Conservation (phyloP, 2,113 vertebrate species). For the Nesogale talazaci region DNA sequence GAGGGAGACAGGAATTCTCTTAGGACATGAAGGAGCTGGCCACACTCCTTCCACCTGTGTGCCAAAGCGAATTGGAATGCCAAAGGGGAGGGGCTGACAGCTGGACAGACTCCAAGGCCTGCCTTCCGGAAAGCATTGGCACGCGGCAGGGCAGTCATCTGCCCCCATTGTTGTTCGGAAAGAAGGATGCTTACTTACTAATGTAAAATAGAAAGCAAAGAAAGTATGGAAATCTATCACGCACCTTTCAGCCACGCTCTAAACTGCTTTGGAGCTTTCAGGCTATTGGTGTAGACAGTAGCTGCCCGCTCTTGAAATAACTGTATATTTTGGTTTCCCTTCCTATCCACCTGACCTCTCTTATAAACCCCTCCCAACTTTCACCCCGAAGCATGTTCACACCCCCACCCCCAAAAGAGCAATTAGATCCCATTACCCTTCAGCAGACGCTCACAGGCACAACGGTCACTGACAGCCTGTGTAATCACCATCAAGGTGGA, state of each 20-base stretch:
- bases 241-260: neutral
- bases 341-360: neutral
- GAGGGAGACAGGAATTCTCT: constrained; percentile 6
- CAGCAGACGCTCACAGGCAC: constrained; percentile 67
- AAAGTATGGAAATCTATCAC: neutral
- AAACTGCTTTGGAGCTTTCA: neutral
- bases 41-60: neutral
- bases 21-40: neutral
- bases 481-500: constrained; percentile 42
- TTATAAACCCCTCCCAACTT: constrained; percentile 34
- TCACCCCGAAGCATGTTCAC: constrained; percentile 19
- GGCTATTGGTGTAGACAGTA: constrained; percentile 46
- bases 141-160: neutral
- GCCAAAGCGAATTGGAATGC: neutral
- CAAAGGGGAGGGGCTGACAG: fast-evolving
- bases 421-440: constrained; percentile 79
- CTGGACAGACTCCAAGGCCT: no score
- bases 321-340: constrained; percentile 47
- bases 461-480: constrained; percentile 73
- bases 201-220: neutral
- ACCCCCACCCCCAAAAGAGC: constrained; percentile 66
- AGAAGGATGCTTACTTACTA: neutral
- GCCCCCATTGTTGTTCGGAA: neutral
- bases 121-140: neutral
- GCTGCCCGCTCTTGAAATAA: constrained; percentile 14